Evolutionary conservation across 2,888 invertebrate genomes (phyloP).

Genomic region (Pardosa pseudoannulata): DNA sequence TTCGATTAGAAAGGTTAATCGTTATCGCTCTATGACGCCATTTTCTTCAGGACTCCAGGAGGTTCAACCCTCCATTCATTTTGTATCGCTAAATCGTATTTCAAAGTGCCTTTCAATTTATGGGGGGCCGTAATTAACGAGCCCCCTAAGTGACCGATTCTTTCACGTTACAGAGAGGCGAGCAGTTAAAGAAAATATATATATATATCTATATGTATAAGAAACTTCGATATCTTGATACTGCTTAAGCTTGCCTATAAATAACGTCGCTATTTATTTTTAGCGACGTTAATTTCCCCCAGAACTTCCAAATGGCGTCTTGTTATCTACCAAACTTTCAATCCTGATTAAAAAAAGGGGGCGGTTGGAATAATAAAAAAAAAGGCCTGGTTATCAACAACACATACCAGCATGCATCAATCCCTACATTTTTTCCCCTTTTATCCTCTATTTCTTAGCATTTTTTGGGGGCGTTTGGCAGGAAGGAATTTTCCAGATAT

Average conservation of each 20-base stretch:
- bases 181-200: constrained; percentile 10
- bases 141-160: constrained; percentile 60
- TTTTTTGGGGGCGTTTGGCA: constrained; percentile 19
- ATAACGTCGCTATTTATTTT: constrained; percentile 65
- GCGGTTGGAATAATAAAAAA: not conserved
- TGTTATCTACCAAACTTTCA: constrained; percentile 69
- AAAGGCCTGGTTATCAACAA: constrained; percentile 67
- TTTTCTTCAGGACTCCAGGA: not conserved
- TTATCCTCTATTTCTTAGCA: constrained; percentile 15
- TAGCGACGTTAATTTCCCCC: constrained; percentile 47
- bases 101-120: constrained; percentile 22
- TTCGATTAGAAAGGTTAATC: not conserved
- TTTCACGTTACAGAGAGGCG: constrained; percentile 11
- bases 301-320: constrained; percentile 52
- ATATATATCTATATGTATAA: not conserved
- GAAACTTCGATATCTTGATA: constrained; percentile 63
- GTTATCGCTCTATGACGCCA: not conserved
- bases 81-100: constrained; percentile 37
- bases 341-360: constrained; percentile 47
- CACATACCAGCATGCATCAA: constrained; percentile 64
- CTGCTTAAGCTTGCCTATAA: constrained; percentile 60
- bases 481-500: constrained; percentile 43
- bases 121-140: constrained; percentile 44
- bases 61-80: not conserved
- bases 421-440: constrained; percentile 14